These are phyloP conservation scores for Lates calcarifer DNA, from an alignment of 2,113 vertebrate genomes.

Conservation along the genomic window DNA sequence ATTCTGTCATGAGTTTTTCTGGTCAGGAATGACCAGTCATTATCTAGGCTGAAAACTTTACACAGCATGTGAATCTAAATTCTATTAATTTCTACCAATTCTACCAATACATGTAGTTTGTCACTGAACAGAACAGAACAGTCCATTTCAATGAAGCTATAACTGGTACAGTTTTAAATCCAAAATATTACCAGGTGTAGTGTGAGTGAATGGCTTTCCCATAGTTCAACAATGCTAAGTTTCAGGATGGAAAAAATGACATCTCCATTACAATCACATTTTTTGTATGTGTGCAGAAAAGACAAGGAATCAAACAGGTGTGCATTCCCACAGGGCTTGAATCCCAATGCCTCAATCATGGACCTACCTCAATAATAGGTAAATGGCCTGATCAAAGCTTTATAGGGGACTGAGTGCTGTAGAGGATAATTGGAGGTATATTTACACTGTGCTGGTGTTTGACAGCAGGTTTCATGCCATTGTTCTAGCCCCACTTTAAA, in stretches of 20 bases:
- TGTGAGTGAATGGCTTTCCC: neutral
- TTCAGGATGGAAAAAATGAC: constrained; percentile 27
- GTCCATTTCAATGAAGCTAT: neutral
- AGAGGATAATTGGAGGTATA: constrained; percentile 63
- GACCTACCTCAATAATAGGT: constrained; percentile 24
- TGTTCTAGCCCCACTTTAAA: constrained; percentile 46
- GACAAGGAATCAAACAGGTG: constrained; percentile 45
- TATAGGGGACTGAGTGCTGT: constrained; percentile 45
- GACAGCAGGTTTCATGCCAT: constrained; percentile 71
- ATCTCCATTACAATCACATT: constrained; percentile 29
- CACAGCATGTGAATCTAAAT: constrained; percentile 39
- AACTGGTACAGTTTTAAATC: neutral
- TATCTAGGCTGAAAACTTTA: constrained; percentile 32
- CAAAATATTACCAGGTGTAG: neutral
- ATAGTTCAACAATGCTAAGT: neutral
- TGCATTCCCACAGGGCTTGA: constrained; percentile 26
- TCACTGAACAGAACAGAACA: constrained; percentile 14
- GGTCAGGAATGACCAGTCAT: constrained; percentile 21
- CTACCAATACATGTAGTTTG: neutral
- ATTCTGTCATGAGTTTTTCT: constrained; percentile 26
- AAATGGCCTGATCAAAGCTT: constrained; percentile 58
- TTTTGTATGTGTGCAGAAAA: constrained; percentile 21
- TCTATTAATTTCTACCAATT: neutral
- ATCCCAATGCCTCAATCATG: constrained; percentile 6
- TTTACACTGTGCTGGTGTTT: constrained; percentile 67